These are phyloP conservation scores for Matsumyia berberina DNA, from an alignment of 2,888 invertebrate genomes.

Conservation along the genomic window DNA sequence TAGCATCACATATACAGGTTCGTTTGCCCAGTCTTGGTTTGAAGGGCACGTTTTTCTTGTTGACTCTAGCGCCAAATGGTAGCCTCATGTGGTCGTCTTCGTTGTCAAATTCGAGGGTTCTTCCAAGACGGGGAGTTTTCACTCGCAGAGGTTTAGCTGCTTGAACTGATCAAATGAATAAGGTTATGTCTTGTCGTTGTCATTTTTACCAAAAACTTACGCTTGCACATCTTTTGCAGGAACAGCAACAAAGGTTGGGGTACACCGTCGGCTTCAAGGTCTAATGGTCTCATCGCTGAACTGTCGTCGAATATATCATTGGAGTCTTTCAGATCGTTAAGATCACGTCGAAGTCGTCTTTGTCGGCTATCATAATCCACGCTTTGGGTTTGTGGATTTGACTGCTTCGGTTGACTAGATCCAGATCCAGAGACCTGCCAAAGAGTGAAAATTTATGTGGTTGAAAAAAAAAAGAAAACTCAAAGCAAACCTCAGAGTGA, in stretches of 20 bases:
- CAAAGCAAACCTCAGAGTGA: constrained; percentile 50
- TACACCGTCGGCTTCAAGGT: constrained; percentile 56
- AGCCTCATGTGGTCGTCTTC: constrained; percentile 82
- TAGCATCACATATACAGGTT: constrained; percentile 77
- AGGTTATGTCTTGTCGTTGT: not conserved
- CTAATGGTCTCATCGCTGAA: constrained; percentile 58
- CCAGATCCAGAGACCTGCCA: constrained; percentile 46
- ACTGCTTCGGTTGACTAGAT: constrained; percentile 51
- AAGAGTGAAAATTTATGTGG: not conserved
- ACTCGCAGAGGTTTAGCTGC: constrained; percentile 81
- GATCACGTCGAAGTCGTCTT: constrained; percentile 54
- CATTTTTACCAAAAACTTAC: constrained; percentile 25
- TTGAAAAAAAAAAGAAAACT: too few relatives aligned
- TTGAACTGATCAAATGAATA: constrained; percentile 79
- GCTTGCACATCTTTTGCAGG: constrained; percentile 70
- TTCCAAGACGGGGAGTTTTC: constrained; percentile 85
- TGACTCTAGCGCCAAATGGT: constrained; percentile 85
- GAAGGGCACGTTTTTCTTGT: constrained; percentile 84
- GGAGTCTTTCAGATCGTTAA: constrained; percentile 56
- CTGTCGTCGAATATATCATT: constrained; percentile 67
- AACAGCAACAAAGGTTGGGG: constrained; percentile 58
- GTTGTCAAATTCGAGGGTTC: constrained; percentile 83
- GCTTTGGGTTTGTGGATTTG: constrained; percentile 27
- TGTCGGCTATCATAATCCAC: constrained; percentile 57
- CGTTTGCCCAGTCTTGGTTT: constrained; percentile 84